These are phyloP conservation scores for Argyrosomus japonicus DNA, from an alignment of 2,113 vertebrate genomes.

Conservation along the genomic window DNA sequence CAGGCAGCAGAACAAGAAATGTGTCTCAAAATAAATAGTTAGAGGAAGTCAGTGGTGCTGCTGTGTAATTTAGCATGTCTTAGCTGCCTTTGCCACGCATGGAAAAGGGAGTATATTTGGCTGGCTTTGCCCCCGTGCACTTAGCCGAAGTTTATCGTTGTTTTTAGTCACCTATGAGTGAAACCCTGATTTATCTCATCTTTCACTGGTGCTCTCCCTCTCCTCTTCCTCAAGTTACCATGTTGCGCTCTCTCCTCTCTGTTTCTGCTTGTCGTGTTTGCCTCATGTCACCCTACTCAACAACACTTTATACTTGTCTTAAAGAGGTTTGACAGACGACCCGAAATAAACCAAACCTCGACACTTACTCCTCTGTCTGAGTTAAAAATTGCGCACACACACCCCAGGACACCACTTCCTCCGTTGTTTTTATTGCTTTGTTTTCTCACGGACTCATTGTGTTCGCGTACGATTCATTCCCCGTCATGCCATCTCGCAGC, in stretches of 20 bases:
- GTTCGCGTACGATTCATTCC: conserved; percentile 10
- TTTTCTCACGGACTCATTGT: conserved; percentile 37
- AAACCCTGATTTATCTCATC: conserved; percentile 38
- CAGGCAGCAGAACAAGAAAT: conserved; percentile 21
- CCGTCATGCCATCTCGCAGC: conserved; percentile 5
- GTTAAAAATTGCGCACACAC: neutral
- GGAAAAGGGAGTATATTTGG: conserved; percentile 44
- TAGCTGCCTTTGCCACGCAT: conserved; percentile 14
- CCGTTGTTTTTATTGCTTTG: conserved; percentile 23
- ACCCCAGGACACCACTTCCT: conserved; percentile 1
- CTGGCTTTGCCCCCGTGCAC: conserved; percentile 31
- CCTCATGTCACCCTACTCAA: conserved; percentile 1
- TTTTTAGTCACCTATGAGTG: conserved; percentile 47
- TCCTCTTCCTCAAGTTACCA: conserved; percentile 25
- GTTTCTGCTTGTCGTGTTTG: conserved; percentile 1
- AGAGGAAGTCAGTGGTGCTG: conserved; percentile 5
- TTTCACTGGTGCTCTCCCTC: conserved; percentile 23
- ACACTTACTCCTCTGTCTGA: neutral
- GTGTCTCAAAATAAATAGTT: conserved; percentile 39
- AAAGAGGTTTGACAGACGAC: neutral
- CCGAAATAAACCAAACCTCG: conserved; percentile 25
- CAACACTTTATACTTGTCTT: neutral
- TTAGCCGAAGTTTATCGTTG: conserved; percentile 19
- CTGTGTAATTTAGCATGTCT: conserved; percentile 43
- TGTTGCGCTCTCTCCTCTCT: conserved; percentile 2